phyloP scores from a whole-genome alignment of 2,113 vertebrate species.

The Anarrhichthys ocellatus region DNA sequence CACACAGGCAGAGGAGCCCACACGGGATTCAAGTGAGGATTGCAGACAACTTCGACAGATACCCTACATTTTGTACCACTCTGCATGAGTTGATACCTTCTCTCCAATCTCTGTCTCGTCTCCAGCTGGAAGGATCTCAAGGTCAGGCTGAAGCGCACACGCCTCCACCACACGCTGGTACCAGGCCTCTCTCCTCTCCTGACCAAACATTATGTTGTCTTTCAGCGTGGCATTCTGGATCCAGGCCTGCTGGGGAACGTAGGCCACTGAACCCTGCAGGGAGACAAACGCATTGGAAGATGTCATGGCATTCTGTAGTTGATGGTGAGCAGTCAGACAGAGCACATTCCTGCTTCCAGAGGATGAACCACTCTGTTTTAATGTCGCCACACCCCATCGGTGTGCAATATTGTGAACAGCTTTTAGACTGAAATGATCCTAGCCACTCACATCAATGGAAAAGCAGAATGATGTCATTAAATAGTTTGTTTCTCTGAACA shows the following conservation, averaged over 20 bases:
- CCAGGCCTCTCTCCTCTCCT: conserved; percentile 79
- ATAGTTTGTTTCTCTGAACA: too few species aligned
- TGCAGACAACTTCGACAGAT: neutral
- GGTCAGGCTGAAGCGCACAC: conserved; percentile 91
- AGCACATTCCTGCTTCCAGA: neutral
- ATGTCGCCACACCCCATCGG: neutral
- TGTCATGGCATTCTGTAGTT: neutral
- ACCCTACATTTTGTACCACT: neutral
- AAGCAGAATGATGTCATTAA: neutral
- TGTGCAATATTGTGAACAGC: neutral
- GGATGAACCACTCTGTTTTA: neutral
- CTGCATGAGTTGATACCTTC: conserved; percentile 84
- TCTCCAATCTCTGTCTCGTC: conserved; percentile 96
- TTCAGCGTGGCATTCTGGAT: conserved; percentile 93
- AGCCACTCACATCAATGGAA: neutral
- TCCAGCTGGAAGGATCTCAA: conserved; percentile 91
- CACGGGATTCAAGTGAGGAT: neutral
- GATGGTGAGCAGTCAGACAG: neutral
- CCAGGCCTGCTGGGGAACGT: conserved; percentile 97
- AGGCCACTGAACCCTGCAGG: conserved; percentile 91
- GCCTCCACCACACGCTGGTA: conserved; percentile 89
- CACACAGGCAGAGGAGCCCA: too few species aligned
- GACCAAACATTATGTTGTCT: conserved; percentile 93
- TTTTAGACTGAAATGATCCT: neutral
- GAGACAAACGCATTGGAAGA: neutral